A percentile compares a stretch with the other conserved stretches of the same genome.
Evolutionary conservation across 2,888 invertebrate species (phyloP).

Genomic region (Flexamia atlantica): DNA sequence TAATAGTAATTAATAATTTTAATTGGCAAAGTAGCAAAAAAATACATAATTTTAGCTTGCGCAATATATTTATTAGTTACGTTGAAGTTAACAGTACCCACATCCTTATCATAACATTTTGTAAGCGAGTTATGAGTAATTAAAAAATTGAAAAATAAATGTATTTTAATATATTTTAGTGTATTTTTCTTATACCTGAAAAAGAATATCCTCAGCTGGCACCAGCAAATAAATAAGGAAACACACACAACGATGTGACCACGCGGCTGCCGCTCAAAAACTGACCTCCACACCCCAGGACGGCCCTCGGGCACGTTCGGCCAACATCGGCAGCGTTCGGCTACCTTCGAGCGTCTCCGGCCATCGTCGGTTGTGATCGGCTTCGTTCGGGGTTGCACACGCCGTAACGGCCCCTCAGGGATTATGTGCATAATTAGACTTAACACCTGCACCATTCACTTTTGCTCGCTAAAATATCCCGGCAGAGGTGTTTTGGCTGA

Average conservation of each 20-base stretch:
- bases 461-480: slow-evolving; percentile 27
- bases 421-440: slow-evolving; percentile 41
- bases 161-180: too few species aligned
- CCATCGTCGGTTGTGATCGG: not conserved
- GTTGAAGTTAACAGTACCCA: too few species aligned
- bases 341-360: not conserved
- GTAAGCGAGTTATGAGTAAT: too few species aligned
- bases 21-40: too few species aligned
- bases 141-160: too few species aligned
- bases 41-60: too few species aligned
- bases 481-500: slow-evolving; percentile 18
- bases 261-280: not conserved
- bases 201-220: not conserved
- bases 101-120: too few species aligned
- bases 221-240: not conserved
- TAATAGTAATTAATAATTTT: too few species aligned
- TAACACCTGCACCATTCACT: slow-evolving; percentile 45
- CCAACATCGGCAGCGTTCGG: not conserved
- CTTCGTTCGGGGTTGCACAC: not conserved
- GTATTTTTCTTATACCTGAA: not conserved
- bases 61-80: too few species aligned
- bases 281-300: not conserved
- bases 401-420: not conserved
- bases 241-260: not conserved
- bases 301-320: not conserved